Evolutionary conservation across 2,797 vertebrate species (phyloP), one percentile per base, ranked within the genome.

Genomic region (Sebastes trivittatus): DNA sequence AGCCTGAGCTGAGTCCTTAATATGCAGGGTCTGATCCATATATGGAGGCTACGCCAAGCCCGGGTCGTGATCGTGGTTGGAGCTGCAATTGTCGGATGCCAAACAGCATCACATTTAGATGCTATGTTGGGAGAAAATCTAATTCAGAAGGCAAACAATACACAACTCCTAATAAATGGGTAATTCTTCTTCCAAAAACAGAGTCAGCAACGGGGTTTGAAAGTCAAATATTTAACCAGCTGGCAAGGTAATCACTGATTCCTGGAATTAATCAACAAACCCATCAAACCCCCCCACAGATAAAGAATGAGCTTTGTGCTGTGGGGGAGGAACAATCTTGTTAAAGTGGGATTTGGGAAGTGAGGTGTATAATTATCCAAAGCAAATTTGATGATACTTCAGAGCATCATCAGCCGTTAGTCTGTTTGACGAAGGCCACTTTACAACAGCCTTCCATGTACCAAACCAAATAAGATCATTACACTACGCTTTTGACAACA

Each of bases 361-460:
- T 3, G 83, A 85, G 49, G 78, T 77, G 75, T 71, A 6, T 80
- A 80, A 84, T 86, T 69, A 88, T 56, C 73, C 25, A 75, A 64
- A 86, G 58, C 59, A 55, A 56, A 80, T 81, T 22, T 56, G 9
- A 3, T 27, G 60, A 78, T 36, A 20, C 49, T 30, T 9, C 23
- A 67, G 38, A 67, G 22, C 36, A 30, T 73, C 72, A 30, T 68
- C 36, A 63, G 22, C 36, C 5, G 18, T 76, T 38, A 23, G 16
- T 69, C 58, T 60, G 32, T 52, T 14, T 42, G 38, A 77, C 73
- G 34, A 61, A 60, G 25, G 23, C 68, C 2, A 13, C 22, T 2
- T 55, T 11, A 23, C 66, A 34, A 23, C 66, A 42, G 49, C 25
- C 13, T 49, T 22, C 18, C 54, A 61, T 30, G 22, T 38, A 58